Evolutionary conservation across 2,797 vertebrate genomes (phyloP), one percentile per base, ranked within the genome.

Genomic region (Poeciliopsis presidionis): DNA sequence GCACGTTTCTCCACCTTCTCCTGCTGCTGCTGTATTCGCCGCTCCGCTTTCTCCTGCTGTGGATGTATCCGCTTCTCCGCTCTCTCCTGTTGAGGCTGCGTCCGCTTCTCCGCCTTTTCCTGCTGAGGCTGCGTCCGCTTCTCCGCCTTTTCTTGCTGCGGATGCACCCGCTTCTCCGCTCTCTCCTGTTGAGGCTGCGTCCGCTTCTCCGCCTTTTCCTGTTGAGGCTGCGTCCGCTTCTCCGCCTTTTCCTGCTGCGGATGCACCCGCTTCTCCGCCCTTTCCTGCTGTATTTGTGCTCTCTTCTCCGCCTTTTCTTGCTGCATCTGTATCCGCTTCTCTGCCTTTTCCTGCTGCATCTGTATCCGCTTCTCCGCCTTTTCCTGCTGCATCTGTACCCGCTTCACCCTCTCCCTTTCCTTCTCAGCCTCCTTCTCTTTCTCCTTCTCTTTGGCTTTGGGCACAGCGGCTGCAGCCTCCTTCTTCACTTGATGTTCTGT

Each of bases 401-500:
- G 90, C 83, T 86, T 89, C 65, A 92, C 90, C 25, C 75, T 83
- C 53, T 91, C 91, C 22, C 79, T 87, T 76, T 90, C 92, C 0
- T 89, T 70, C 55, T 93, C 90, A 36, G 73, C 75, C 59, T 94
- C 86, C 47, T 87, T 90, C 79, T 93, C 53, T 57, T 57, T 57
- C 53, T 57, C 93, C 86, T 59, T 57, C 59, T 59, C 93, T 86
- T 87, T 91, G 2, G 83, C 55, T 86, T 90, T 94, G 86, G 72
- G 84, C 74, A 84, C 80, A 2, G 87, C 76, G 0, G 87, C 86
- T 18, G 80, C 57, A 5, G 53, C 72, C 45, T 92, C 93, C 72
- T 85, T 93, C 77, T 93, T 94, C 70, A 95, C 93, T 33, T 92
- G 89, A 0, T 80, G 91, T 72, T 94, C 93, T 84, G 92, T 95